Conservation (phyloP, 1,140 invertebrate genomes). For the Drosophila novamexicana region DNA sequence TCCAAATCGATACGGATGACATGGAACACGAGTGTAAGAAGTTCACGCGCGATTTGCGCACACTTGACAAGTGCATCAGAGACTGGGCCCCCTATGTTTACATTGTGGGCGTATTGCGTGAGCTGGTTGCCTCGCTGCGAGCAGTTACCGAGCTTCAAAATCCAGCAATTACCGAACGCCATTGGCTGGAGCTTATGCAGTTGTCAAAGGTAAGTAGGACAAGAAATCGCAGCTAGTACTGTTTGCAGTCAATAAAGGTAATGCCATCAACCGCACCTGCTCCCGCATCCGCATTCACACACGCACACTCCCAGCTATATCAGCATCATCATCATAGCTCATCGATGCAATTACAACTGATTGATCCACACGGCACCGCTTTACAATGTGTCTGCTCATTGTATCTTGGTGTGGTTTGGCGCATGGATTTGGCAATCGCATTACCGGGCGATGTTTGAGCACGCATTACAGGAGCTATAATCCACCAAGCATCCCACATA, state of each 20-base stretch:
- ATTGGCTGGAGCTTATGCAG: conserved; percentile 94
- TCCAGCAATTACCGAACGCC: conserved; percentile 93
- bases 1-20: conserved; percentile 93
- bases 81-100: conserved; percentile 90
- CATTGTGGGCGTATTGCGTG: conserved; percentile 89
- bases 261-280: not conserved
- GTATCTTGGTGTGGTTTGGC: conserved; percentile 6
- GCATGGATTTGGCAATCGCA: conserved; percentile 51
- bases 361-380: conserved; percentile 11
- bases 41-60: conserved; percentile 91
- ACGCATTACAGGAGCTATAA: not conserved
- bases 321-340: not conserved
- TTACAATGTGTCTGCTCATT: not conserved
- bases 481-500: not conserved
- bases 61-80: conserved; percentile 92
- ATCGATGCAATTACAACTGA: conserved; percentile 16
- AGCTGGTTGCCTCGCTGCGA: conserved; percentile 91
- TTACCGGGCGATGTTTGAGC: conserved; percentile 38
- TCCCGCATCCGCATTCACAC: not conserved
- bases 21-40: conserved; percentile 96
- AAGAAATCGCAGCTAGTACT: conserved; percentile 6
- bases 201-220: conserved; percentile 89
- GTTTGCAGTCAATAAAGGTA: conserved; percentile 22
- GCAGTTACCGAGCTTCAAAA: conserved; percentile 95
- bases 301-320: not conserved